phyloP scores from a whole-genome alignment of 2,113 vertebrate genomes.

The Caracal caracal region DNA sequence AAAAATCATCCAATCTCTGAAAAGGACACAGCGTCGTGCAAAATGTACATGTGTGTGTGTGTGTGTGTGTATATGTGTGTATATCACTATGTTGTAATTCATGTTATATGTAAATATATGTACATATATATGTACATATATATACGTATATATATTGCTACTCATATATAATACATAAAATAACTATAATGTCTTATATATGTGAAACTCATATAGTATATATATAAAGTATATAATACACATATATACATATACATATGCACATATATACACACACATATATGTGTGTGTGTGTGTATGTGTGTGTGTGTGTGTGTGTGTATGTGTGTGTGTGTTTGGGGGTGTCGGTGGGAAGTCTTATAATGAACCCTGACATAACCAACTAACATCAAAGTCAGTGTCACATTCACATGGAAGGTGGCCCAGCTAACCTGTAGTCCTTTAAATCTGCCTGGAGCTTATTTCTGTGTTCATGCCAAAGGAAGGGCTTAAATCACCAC shows the following conservation, averaged over 20 bases:
- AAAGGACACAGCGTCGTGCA: background rate
- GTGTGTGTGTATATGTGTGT: background rate
- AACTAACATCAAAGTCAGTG: background rate
- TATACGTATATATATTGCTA: background rate
- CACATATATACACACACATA: background rate
- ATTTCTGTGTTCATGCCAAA: background rate
- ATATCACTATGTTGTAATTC: background rate
- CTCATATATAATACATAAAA: background rate
- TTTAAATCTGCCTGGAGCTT: background rate
- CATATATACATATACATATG: background rate
- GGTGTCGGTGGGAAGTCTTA: background rate
- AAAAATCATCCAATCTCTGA: background rate
- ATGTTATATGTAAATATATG: background rate
- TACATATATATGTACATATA: background rate
- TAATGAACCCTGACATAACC: background rate
- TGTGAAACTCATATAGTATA: background rate
- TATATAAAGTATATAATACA: background rate
- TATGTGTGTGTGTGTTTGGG: background rate
- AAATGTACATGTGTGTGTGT: background rate
- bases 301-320: background rate
- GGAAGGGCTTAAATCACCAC: background rate
- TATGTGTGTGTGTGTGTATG: background rate
- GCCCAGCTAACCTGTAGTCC: too few species aligned
- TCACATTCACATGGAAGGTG: background rate
- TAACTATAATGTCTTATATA: background rate